Conservation (phyloP, 2,888 invertebrate species). For the Anagyrus pseudococci region DNA sequence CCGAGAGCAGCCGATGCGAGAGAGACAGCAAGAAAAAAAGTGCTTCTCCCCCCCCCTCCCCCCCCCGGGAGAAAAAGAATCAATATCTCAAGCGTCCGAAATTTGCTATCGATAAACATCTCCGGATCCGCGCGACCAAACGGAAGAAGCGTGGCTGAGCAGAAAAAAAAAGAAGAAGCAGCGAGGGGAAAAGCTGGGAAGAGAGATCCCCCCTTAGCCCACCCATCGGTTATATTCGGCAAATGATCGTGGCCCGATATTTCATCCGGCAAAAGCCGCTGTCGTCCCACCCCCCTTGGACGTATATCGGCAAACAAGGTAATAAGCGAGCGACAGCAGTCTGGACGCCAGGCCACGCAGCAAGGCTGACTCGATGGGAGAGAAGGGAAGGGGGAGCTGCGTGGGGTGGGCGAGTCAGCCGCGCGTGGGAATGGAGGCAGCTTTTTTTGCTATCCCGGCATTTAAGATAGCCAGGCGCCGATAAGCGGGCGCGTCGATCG, state of each 20-base stretch:
- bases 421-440: conserved; percentile 24
- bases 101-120: conserved; percentile 34
- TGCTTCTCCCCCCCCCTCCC: no score
- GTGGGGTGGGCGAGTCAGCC: not conserved
- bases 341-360: no score
- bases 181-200: not conserved
- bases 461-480: conserved; percentile 12
- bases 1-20: no score
- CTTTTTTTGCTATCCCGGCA: conserved; percentile 17
- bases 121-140: no score
- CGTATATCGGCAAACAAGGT: conserved; percentile 29
- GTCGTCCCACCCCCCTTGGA: no score
- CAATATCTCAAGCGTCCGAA: conserved; percentile 21
- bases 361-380: no score
- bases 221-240: conserved; percentile 10
- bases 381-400: no score
- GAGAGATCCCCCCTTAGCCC: not conserved
- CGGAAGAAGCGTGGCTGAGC: no score
- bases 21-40: no score
- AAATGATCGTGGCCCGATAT: conserved; percentile 23
- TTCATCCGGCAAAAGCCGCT: conserved; percentile 11
- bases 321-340: conserved; percentile 4
- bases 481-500: conserved; percentile 10
- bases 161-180: not conserved
- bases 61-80: conserved; percentile 16